phyloP scores from a whole-genome alignment of 2,113 vertebrate species.

The Fukomys damarensis region DNA sequence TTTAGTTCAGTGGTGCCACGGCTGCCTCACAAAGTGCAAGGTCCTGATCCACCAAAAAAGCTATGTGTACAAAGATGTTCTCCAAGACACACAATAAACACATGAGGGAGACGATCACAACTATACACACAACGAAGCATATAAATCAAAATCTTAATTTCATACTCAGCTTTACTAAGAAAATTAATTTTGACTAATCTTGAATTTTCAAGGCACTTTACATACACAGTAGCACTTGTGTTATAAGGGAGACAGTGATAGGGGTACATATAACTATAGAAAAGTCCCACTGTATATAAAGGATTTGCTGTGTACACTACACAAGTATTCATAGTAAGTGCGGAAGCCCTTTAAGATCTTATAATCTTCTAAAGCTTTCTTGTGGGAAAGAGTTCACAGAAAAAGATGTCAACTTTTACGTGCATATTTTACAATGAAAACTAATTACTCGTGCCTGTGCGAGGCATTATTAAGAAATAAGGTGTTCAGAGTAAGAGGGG shows the following conservation, averaged over 20 bases:
- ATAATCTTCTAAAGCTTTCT: conserved; percentile 41
- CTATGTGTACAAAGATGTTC: background rate
- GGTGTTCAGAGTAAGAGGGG: background rate
- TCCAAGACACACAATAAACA: background rate
- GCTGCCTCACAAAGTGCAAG: no score
- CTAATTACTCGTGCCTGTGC: background rate
- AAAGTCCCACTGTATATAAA: background rate
- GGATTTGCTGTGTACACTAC: background rate
- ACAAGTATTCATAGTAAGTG: background rate
- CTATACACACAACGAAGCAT: background rate
- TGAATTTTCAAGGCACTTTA: conserved; percentile 38
- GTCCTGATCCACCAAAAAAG: background rate
- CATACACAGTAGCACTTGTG: background rate
- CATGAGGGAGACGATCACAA: background rate
- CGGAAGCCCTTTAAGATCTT: conserved; percentile 8
- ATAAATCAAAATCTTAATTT: conserved; percentile 31
- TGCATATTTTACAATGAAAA: background rate
- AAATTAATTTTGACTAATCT: background rate
- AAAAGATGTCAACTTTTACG: conserved; percentile 1
- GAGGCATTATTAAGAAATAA: background rate
- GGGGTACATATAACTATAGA: background rate
- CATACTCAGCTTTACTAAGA: background rate
- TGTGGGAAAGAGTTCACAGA: background rate
- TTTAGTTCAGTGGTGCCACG: no score
- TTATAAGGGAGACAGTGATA: background rate